Evolutionary conservation across 1,140 invertebrate species (phyloP).

Genomic region (Saccostrea cuccullata): DNA sequence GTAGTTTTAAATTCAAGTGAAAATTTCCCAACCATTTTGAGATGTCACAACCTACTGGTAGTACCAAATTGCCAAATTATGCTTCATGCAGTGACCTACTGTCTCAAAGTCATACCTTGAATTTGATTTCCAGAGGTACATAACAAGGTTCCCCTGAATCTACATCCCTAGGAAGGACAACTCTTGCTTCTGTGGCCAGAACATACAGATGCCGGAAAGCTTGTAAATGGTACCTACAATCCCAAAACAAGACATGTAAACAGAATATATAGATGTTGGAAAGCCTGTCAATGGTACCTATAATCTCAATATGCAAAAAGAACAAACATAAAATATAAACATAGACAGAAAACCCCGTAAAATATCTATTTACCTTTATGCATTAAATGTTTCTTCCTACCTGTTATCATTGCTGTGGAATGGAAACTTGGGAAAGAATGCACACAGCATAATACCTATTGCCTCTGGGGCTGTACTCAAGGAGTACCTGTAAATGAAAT

Average conservation of each 20-base stretch:
- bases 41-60: background rate
- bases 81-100: too few relatives aligned
- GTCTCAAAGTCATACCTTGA: slow-evolving; percentile 69
- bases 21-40: background rate
- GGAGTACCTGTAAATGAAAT: slow-evolving; percentile 83
- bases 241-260: slow-evolving; percentile 81
- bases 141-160: slow-evolving; percentile 86
- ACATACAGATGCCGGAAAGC: slow-evolving; percentile 97
- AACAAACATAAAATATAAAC: too few relatives aligned
- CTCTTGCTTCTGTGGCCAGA: slow-evolving; percentile 91
- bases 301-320: too few relatives aligned
- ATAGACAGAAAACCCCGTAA: too few relatives aligned
- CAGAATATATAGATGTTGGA: slow-evolving; percentile 95
- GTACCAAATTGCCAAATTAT: background rate
- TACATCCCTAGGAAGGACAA: slow-evolving; percentile 92
- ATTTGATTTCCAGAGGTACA: slow-evolving; percentile 85
- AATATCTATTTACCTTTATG: too few relatives aligned
- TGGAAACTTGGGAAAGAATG: slow-evolving; percentile 98
- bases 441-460: slow-evolving; percentile 92
- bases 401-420: slow-evolving; percentile 97
- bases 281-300: slow-evolving; percentile 95
- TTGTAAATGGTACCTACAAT: slow-evolving; percentile 92
- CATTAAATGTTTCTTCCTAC: slow-evolving; percentile 77
- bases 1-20: too few relatives aligned
- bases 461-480: slow-evolving; percentile 90